Conservation (phyloP, 2,797 vertebrate species). For the Scolopax bukidnonensis region DNA sequence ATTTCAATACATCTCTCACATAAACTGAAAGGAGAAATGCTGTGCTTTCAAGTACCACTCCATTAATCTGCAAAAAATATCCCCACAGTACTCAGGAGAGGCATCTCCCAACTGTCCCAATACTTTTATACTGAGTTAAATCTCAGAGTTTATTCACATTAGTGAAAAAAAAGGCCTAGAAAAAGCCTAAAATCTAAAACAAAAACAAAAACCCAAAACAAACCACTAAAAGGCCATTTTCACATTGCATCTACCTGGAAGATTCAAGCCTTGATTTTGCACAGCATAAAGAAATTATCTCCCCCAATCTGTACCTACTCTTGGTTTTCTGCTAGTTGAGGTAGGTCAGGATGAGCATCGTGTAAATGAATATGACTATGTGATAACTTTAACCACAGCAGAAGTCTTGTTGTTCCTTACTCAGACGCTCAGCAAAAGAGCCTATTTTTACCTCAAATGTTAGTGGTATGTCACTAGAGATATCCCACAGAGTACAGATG, state of each 20-base stretch:
- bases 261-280: not conserved
- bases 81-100: not conserved
- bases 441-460: slow-evolving; percentile 52
- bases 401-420: not conserved
- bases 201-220: too few species aligned
- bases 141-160: not conserved
- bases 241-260: not conserved
- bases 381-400: slow-evolving; percentile 15
- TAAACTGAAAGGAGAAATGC: not conserved
- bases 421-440: not conserved
- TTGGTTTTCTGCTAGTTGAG: not conserved
- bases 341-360: not conserved
- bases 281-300: not conserved
- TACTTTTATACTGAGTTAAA: not conserved
- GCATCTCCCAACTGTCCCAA: not conserved
- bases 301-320: not conserved
- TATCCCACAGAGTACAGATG: slow-evolving; percentile 39
- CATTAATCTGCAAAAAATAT: not conserved
- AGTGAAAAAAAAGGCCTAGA: not conserved
- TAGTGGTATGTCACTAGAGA: slow-evolving; percentile 17
- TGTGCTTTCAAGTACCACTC: not conserved
- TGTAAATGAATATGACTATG: not conserved
- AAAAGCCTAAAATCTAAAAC: not conserved
- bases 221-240: not conserved
- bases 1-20: not conserved